These are phyloP conservation scores for Brenthis hecate DNA, from an alignment of 2,888 invertebrate genomes.

Conservation along the genomic window DNA sequence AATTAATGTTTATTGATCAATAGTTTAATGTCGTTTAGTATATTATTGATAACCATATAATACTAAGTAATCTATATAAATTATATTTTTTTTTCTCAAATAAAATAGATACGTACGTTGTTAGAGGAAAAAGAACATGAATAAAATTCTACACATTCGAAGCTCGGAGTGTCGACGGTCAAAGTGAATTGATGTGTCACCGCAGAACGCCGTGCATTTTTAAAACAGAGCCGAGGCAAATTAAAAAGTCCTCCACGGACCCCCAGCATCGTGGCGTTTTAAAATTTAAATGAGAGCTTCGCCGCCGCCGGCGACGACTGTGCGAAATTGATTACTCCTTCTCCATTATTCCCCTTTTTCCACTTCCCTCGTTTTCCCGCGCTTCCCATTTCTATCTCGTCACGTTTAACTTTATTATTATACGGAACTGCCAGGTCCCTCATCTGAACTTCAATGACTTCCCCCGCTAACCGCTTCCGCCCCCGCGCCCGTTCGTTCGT, in stretches of 20 bases:
- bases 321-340: constrained; percentile 82
- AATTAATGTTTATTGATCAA: constrained; percentile 3
- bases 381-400: constrained; percentile 70
- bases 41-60: too few relatives aligned
- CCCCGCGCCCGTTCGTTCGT: constrained; percentile 41
- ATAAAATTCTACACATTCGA: constrained; percentile 55
- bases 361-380: constrained; percentile 70
- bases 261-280: constrained; percentile 76
- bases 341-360: constrained; percentile 81
- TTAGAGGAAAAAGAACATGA: constrained; percentile 38
- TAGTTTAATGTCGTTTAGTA: too few relatives aligned
- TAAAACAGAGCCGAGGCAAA: constrained; percentile 74
- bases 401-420: constrained; percentile 78
- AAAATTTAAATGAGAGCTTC: constrained; percentile 79
- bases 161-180: constrained; percentile 62
- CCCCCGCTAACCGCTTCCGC: constrained; percentile 36
- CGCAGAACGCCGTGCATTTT: constrained; percentile 77
- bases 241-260: constrained; percentile 78
- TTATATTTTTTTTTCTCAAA: not conserved
- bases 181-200: constrained; percentile 79
- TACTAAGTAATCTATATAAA: too few relatives aligned
- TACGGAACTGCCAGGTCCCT: constrained; percentile 49
- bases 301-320: constrained; percentile 74
- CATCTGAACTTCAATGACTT: constrained; percentile 21
- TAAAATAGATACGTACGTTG: not conserved